These are phyloP conservation scores for Carterocephalus palaemon DNA, from an alignment of 2,888 invertebrate species.

Conservation along the genomic window DNA sequence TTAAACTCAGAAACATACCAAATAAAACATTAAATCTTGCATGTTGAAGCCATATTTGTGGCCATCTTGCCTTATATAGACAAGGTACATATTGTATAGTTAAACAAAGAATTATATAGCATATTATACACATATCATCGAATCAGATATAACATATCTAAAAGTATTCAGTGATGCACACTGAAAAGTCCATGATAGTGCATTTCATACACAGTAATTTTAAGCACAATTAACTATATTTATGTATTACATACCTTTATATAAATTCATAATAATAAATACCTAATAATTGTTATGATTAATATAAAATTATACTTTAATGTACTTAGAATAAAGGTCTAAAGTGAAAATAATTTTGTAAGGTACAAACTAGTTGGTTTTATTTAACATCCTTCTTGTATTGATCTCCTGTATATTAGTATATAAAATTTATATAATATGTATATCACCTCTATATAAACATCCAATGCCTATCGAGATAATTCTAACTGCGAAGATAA, in stretches of 20 bases:
- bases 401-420: too few relatives aligned
- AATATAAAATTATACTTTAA: constrained; percentile 67
- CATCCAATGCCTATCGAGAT: too few relatives aligned
- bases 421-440: too few relatives aligned
- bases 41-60: constrained; percentile 66
- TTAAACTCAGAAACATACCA: constrained; percentile 57
- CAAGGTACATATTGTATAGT: constrained; percentile 43
- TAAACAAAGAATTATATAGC: constrained; percentile 39
- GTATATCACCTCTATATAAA: too few relatives aligned
- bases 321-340: constrained; percentile 73
- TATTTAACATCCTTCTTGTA: constrained; percentile 29
- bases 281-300: constrained; percentile 73
- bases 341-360: constrained; percentile 74
- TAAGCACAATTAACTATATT: constrained; percentile 66
- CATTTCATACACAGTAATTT: constrained; percentile 71
- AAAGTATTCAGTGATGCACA: constrained; percentile 43
- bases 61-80: constrained; percentile 72
- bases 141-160: constrained; percentile 39
- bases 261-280: constrained; percentile 66
- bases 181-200: constrained; percentile 69
- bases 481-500: too few relatives aligned
- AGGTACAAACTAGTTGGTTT: constrained; percentile 50
- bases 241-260: constrained; percentile 57
- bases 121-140: constrained; percentile 57
- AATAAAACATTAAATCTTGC: constrained; percentile 49